Conservation (phyloP, 2,113 vertebrate species). For the Pycnonotus jocosus region DNA sequence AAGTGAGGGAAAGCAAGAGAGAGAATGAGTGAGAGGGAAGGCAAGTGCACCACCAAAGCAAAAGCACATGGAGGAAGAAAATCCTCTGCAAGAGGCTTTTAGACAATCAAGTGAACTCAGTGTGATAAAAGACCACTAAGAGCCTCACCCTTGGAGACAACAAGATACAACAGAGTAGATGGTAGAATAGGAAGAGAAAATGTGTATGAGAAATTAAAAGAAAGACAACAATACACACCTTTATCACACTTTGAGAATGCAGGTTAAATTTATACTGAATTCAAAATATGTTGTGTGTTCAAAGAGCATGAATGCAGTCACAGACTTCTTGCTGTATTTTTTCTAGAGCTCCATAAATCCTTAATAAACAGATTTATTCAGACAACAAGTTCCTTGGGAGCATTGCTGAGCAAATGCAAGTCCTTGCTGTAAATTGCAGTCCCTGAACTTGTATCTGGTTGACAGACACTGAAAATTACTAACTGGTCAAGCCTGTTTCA, state of each 20-base stretch:
- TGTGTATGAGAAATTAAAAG: not conserved
- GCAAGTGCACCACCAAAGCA: not conserved
- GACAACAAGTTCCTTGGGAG: not conserved
- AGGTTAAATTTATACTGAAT: not conserved
- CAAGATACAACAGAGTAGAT: not conserved
- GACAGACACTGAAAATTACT: constrained; percentile 48
- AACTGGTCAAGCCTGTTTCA: constrained; percentile 34
- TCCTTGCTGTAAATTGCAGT: not conserved
- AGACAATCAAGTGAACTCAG: not conserved
- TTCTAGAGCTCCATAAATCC: not conserved
- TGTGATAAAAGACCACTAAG: not conserved
- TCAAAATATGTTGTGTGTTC: not conserved
- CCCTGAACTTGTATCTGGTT: not conserved
- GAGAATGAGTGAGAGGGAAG: not conserved
- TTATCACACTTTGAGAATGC: not conserved
- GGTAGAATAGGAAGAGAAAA: not conserved
- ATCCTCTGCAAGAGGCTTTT: not conserved
- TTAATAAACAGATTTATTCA: constrained; percentile 25
- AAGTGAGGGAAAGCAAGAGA: not conserved
- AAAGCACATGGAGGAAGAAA: not conserved
- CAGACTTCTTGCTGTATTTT: not conserved
- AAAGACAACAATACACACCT: not conserved
- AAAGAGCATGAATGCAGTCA: not conserved
- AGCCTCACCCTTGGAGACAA: not conserved
- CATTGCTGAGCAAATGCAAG: not conserved